Base-by-base conservation (phyloP, 37 sponge, comb jelly and placozoan species). In the Spongilla lacustris region DNA sequence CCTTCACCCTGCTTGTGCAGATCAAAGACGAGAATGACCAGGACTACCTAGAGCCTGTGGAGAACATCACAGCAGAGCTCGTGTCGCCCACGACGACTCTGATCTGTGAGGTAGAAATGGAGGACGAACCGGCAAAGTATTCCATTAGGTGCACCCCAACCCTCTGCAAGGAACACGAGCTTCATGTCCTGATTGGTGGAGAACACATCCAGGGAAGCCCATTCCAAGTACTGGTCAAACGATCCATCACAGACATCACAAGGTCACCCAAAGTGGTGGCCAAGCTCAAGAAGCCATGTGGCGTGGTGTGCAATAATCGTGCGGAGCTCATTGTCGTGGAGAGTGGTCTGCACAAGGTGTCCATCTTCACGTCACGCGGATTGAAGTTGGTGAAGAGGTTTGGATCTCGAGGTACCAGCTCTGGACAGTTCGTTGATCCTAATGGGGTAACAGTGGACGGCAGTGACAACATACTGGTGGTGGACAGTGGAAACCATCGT, bases 401-500 rank as follows among this genome's bases (percentile, higher is more conserved):
- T 58, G 58, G 58, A 17, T 17, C 58, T 17, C 58, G 58, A 1
- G 58, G 58, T 1, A 17, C 14, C 58, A 17, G 19, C 1, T 14
- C 58, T 8, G 58, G 58, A 58, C 58, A 58, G 58, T 73, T 87
- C 14, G 24, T 46, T 8, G 17, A 67, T 4, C 81, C 87, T n/a
- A 30, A 30, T 37, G 87, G 87, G 9, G n/a, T 87, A 27, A 68
- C 87, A 17, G 74, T 87, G 13, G 74, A 67, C 36, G 49, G 32
- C 0, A 37, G 74, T 36, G 87, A 50, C 6, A 74, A 87, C 66
- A 81, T 87, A 11, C 28, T 81, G 27, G 81, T 87, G 25, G 81
- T 69, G 11, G 87, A 86, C 34, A 73, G 38, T 48, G 66, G 36
- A 5, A 87, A 87, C 67, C 36, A 87, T 75, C 67, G 89, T 26